A percentile compares a stretch with the other conserved stretches of the same genome.
phyloP scores from a whole-genome alignment of 2,888 invertebrate genomes.

The Cheilosia variabilis region DNA sequence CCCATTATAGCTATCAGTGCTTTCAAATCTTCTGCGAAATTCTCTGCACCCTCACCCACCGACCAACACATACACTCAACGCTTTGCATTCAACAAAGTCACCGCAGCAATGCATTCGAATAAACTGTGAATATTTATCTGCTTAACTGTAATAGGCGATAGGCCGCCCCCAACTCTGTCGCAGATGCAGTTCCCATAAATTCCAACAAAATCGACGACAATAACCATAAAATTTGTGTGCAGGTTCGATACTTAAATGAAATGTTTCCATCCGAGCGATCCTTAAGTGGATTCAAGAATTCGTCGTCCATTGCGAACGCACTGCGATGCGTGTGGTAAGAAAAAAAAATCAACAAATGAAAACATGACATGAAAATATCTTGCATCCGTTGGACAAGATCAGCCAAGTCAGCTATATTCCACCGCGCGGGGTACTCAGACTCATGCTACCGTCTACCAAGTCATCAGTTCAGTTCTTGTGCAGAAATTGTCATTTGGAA shows the following conservation, averaged over 20 bases:
- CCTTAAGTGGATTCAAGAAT: slow-evolving; percentile 39
- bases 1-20: slow-evolving; percentile 5
- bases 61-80: neutral
- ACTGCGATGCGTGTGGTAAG: slow-evolving; percentile 49
- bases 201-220: slow-evolving; percentile 43
- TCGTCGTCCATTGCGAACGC: neutral
- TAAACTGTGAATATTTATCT: slow-evolving; percentile 54
- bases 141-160: slow-evolving; percentile 30
- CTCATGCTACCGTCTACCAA: slow-evolving; percentile 15
- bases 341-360: neutral
- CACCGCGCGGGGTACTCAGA: neutral
- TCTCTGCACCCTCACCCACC: neutral
- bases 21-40: neutral
- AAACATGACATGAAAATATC: slow-evolving; percentile 8
- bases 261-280: slow-evolving; percentile 38
- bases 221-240: slow-evolving; percentile 57
- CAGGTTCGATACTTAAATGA: slow-evolving; percentile 47
- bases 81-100: slow-evolving; percentile 17
- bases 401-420: slow-evolving; percentile 5
- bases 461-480: slow-evolving; percentile 7
- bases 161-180: slow-evolving; percentile 23
- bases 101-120: neutral
- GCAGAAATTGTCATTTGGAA: too few relatives aligned
- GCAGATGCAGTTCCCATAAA: slow-evolving; percentile 46
- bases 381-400: slow-evolving; percentile 22